Conservation (phyloP, 1,140 invertebrate species). For the Cotesia vestalis region DNA sequence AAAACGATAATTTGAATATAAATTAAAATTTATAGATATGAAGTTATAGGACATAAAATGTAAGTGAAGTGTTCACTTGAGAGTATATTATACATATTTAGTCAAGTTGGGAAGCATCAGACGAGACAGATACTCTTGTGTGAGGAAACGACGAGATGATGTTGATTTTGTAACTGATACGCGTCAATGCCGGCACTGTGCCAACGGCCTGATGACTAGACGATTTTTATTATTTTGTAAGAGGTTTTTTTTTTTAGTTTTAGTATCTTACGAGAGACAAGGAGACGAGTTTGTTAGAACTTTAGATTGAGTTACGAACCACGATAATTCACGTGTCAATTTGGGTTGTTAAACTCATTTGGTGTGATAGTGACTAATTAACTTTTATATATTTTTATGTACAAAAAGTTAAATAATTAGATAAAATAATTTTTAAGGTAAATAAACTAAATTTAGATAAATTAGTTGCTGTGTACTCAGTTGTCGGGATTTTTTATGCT, state of each 20-base stretch:
- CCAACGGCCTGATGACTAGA: conserved; percentile 16
- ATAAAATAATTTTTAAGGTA: not conserved
- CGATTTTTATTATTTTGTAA: not conserved
- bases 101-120: not conserved
- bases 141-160: conserved; percentile 33
- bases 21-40: too few species aligned
- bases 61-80: too few species aligned
- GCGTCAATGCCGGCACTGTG: conserved; percentile 54
- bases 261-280: not conserved
- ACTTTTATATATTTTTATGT: not conserved
- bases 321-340: too few species aligned
- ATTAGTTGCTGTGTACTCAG: too few species aligned
- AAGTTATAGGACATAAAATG: too few species aligned
- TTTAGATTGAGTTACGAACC: too few species aligned
- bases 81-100: not conserved
- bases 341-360: too few species aligned
- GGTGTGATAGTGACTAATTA: too few species aligned
- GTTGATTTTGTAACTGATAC: conserved; percentile 58
- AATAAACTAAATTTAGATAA: too few species aligned
- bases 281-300: too few species aligned
- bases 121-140: conserved; percentile 4
- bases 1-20: too few species aligned
- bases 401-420: conserved; percentile 14
- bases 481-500: too few species aligned
- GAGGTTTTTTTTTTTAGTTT: not conserved